Evolutionary conservation across 2,888 invertebrate species (phyloP), one percentile per base, ranked within the genome.

Genomic region (Bombylius major): DNA sequence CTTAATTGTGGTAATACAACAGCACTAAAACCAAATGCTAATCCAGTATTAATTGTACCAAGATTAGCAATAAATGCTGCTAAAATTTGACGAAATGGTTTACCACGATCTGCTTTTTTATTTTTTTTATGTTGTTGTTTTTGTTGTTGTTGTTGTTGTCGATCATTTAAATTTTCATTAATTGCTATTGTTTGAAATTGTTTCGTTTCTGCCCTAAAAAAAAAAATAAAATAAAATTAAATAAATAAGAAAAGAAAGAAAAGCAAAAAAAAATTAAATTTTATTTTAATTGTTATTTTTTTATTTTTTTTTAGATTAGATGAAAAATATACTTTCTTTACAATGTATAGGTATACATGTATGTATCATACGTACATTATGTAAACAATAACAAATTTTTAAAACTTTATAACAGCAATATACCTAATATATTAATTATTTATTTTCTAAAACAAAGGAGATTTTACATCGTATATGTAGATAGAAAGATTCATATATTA

Each of bases 1-100:
- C 77, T 71, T 48, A 84, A 65, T 63, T 84, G 83, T 3, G 84
- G 83, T 47, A 83, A 68, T 0, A 80, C 80, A 1, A 83, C 82
- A 4, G 84, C 84, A 0, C 84, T 82, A 66, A 84, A 84, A 0
- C 83, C 84, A 64, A 84, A 84, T 1, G 79, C 81, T 79, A 84
- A 79, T 47, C 84, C 84, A 0, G 84, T 84, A 68, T 83, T 84
- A 57, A 84, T 79, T 39, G 84, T 83, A 1, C 84, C 84, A 12
- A 84, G 68, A 65, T 84, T 84, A 4, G 81, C 84, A 8, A 83
- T 74, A 47, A 84, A 71, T 0, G 84, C 80, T 0, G 83, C 83
- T 62, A 82, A 42, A 23, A 84, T 78, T 71, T 84, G 82, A 53
- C 72, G 67, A 12, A 77, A 64, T 1, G 79, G 76, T 61, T 76